Conservation (phyloP, 23 tunicate genomes). For the Styela plicata region DNA sequence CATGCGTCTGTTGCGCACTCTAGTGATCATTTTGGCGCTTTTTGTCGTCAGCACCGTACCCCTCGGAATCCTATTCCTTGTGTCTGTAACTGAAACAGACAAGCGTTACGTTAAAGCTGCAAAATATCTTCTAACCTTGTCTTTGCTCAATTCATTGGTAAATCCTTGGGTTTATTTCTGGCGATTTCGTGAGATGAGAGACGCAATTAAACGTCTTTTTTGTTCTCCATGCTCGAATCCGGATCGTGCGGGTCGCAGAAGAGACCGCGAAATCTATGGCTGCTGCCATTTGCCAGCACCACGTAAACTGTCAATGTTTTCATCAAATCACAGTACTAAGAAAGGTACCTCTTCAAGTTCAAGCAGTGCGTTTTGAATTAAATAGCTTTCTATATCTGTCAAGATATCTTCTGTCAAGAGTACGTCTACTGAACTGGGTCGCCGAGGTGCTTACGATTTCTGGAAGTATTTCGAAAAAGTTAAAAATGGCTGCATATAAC, state of each 20-base stretch:
- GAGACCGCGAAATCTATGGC: not conserved
- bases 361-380: conserved; percentile 23
- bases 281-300: conserved; percentile 6
- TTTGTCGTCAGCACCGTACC: conserved; percentile 78
- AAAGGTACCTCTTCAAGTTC: conserved; percentile 30
- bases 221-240: conserved; percentile 3
- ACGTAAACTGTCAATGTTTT: not conserved
- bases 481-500: no score
- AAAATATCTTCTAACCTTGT: conserved; percentile 58
- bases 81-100: conserved; percentile 68
- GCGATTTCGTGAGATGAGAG: conserved; percentile 85
- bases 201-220: conserved; percentile 39
- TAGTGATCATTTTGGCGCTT: conserved; percentile 61
- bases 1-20: conserved; percentile 65
- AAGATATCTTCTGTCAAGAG: no score
- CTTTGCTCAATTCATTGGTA: conserved; percentile 67
- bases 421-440: no score
- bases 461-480: no score
- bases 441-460: no score
- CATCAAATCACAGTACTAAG: conserved; percentile 4
- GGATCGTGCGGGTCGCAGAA: not conserved
- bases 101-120: conserved; percentile 52
- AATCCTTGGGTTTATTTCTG: conserved; percentile 96
- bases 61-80: conserved; percentile 55
- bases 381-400: no score